A percentile compares a stretch with the other conserved stretches of the same genome.
Evolutionary conservation across 2,113 vertebrate genomes (phyloP).

Genomic region (Aegotheles bennettii): DNA sequence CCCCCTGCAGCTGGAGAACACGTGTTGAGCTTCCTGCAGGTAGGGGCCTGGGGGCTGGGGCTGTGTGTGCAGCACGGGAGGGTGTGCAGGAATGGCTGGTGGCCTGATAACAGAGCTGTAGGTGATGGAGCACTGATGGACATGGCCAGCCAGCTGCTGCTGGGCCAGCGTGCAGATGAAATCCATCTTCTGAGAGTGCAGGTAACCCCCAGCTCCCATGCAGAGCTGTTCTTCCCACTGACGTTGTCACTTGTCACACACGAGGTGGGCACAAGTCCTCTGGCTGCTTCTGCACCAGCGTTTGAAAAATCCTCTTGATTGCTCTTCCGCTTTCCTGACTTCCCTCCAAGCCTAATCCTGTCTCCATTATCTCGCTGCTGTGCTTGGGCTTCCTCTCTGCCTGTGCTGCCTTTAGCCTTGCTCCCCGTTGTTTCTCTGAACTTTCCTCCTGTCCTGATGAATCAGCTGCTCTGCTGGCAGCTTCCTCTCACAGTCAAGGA

Average conservation of each 20-base stretch:
- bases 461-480: background rate
- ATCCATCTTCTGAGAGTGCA: background rate
- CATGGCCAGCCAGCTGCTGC: background rate
- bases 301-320: background rate
- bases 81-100: background rate
- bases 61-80: too few relatives aligned
- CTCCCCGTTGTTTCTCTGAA: background rate
- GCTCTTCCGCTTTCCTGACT: background rate
- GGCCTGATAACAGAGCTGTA: background rate
- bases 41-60: too few relatives aligned
- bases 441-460: background rate
- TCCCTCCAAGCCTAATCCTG: background rate
- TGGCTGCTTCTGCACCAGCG: fast-evolving
- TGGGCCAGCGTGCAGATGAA: background rate
- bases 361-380: background rate
- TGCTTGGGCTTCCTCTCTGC: background rate
- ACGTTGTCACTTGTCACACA: fast-evolving
- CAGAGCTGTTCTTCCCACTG: background rate
- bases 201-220: background rate
- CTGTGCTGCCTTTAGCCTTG: background rate
- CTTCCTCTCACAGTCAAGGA: background rate
- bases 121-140: background rate
- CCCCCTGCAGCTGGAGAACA: too few relatives aligned
- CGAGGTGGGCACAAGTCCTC: fast-evolving
- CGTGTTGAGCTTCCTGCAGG: too few relatives aligned